These are phyloP conservation scores for Diplazon laetatorius DNA, from an alignment of 2,888 invertebrate genomes.

Conservation along the genomic window DNA sequence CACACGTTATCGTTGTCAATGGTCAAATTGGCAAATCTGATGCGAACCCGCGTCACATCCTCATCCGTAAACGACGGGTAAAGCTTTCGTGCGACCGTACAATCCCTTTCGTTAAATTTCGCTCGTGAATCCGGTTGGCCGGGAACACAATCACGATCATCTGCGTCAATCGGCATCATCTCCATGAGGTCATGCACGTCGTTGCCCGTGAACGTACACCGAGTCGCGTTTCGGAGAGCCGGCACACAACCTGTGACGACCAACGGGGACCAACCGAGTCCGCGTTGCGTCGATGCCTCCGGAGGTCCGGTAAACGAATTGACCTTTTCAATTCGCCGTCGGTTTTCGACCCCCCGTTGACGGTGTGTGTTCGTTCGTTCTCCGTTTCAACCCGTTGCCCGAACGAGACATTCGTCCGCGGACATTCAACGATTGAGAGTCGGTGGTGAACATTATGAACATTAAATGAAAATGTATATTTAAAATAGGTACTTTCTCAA, in stretches of 20 bases:
- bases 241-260: background rate
- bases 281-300: background rate
- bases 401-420: no score
- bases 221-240: conserved; percentile 17
- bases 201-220: conserved; percentile 65
- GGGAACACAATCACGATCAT: conserved; percentile 32
- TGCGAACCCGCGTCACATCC: conserved; percentile 75
- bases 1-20: conserved; percentile 69
- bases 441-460: no score
- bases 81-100: background rate
- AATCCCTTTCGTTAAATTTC: conserved; percentile 48
- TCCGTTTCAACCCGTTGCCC: background rate
- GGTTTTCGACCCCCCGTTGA: conserved; percentile 66
- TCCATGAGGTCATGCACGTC: no score
- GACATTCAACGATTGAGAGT: no score
- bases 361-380: background rate
- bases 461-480: no score
- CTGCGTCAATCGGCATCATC: no score
- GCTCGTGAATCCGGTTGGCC: background rate
- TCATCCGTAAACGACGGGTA: conserved; percentile 64
- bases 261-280: conserved; percentile 2
- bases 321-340: conserved; percentile 76
- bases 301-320: conserved; percentile 65
- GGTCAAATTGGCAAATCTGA: conserved; percentile 76
- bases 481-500: no score